Base-by-base conservation (phyloP, 2,113 vertebrate genomes). In the Onychostruthus taczanowskii region DNA sequence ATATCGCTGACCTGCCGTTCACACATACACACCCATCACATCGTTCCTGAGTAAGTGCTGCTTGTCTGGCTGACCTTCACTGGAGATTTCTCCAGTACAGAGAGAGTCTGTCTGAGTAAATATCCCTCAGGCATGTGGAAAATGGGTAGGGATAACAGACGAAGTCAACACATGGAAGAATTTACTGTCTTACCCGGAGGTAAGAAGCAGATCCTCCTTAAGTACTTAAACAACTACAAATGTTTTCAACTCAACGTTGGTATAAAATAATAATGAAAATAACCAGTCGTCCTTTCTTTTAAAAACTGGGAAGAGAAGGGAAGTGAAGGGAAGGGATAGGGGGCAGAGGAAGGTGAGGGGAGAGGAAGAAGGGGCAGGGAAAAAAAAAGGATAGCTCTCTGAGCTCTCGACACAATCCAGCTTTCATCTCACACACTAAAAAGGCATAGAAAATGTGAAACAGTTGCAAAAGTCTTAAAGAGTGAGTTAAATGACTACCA, bases 221-320 rank as follows among this genome's bases (percentile, higher is more conserved):
- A 95, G 47, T 35, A 94, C 56, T 96, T 95, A 91, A 96, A 92
- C 89, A 93, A 82, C 82, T 88, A 95, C 64, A 90, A 97, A 96
- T 96, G 93, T 73, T 90, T 94, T 96, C 84, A 94, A 78, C 50
- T 94, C 59, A 56, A 53, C 93, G 58, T 75, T 72, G 62, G 24
- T 69, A 84, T 89, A 95, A 86, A 95, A 93, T 79, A 92, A 91
- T 83, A 93, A 89, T 39, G 78, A 90, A 92, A 92, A 95, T 79
- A 91, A 70, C 41, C 35, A 37, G 43, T 62, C 14, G 14, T 49
- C 7, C n/a, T 68, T 72, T 33, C 69, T 68, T 82, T 39, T 23
- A 64, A 94, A 87, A 75, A 69, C 20, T 4, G 1, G 23, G n/a
- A 43, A 59, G 8, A 44, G 26, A 66, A 37, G 21, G 8, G 41